phyloP scores from a whole-genome alignment of 2,888 invertebrate species.

The Diarsia rubi region DNA sequence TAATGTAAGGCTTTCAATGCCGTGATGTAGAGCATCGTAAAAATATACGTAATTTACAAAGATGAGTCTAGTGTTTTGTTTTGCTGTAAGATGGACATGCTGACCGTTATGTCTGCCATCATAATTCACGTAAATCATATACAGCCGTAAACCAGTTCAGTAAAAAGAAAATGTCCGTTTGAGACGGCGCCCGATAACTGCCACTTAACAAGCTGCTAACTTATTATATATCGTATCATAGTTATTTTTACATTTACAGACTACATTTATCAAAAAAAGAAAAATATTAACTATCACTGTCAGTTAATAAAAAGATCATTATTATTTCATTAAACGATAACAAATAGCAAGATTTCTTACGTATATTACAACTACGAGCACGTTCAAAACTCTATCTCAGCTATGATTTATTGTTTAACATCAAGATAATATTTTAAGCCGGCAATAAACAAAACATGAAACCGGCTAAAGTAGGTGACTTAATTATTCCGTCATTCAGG shows the following conservation, averaged over 20 bases:
- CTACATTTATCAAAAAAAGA: conserved; percentile 33
- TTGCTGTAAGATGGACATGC: conserved; percentile 62
- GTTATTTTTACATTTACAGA: conserved; percentile 27
- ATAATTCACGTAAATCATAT: conserved; percentile 77
- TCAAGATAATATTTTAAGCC: conserved; percentile 76
- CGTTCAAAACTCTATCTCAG: conserved; percentile 76
- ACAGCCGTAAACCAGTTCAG: conserved; percentile 72
- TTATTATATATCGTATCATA: conserved; percentile 30
- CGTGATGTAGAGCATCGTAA: conserved; percentile 67
- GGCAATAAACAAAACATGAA: conserved; percentile 81
- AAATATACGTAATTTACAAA: conserved; percentile 67
- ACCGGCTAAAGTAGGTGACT: conserved; percentile 76
- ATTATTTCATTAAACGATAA: conserved; percentile 42
- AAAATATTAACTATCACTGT: conserved; percentile 21
- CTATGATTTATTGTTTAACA: conserved; percentile 83
- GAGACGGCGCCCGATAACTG: conserved; percentile 58
- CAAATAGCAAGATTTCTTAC: conserved; percentile 41
- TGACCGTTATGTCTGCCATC: conserved; percentile 74
- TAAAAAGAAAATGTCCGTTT: conserved; percentile 72
- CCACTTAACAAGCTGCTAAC: conserved; percentile 53
- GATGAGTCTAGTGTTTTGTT: conserved; percentile 61
- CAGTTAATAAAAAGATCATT: conserved; percentile 37
- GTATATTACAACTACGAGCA: conserved; percentile 70
- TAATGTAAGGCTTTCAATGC: conserved; percentile 67
- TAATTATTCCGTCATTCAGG: conserved; percentile 82